Evolutionary conservation across 1,140 invertebrate species (phyloP).

Genomic region (Zaprionus ghesquierei): DNA sequence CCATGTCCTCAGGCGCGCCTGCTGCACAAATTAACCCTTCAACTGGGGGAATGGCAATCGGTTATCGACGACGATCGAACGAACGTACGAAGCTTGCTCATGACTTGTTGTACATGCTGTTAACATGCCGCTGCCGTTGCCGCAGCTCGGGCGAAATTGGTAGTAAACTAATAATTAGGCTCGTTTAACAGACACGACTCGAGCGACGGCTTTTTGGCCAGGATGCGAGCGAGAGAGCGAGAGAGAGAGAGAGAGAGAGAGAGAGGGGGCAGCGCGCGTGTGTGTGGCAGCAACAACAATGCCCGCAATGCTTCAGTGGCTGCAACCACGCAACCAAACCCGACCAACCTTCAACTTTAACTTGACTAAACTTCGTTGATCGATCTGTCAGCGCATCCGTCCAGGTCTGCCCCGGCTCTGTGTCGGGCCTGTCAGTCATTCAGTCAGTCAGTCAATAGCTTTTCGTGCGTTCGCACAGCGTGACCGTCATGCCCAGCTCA

Average conservation of each 20-base stretch:
- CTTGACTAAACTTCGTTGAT: constrained; percentile 52
- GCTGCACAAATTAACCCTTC: constrained; percentile 60
- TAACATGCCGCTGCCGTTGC: constrained; percentile 51
- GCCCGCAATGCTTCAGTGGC: constrained; percentile 34
- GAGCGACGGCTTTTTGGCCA: no score
- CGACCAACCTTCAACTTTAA: constrained; percentile 71
- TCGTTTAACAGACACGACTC: constrained; percentile 63
- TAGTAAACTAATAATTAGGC: constrained; percentile 79
- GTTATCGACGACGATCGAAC: constrained; percentile 46
- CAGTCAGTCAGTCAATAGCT: constrained; percentile 63
- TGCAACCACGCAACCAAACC: not conserved
- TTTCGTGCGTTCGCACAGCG: constrained; percentile 75
- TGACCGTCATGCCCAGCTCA: constrained; percentile 73
- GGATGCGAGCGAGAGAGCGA: constrained; percentile 12
- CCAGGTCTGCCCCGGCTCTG: not conserved
- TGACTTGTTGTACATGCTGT: constrained; percentile 72
- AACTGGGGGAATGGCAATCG: constrained; percentile 24
- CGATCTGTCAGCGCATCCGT: constrained; percentile 70
- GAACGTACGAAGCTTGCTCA: constrained; percentile 50
- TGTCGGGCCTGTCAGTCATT: constrained; percentile 6
- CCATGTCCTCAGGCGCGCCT: constrained; percentile 35
- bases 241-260: not conserved
- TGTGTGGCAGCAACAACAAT: constrained; percentile 6
- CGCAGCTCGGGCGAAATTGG: constrained; percentile 54
- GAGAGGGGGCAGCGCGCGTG: not conserved